Evolutionary conservation across 2,113 vertebrate genomes (phyloP).

Genomic region (Colinus virginianus): DNA sequence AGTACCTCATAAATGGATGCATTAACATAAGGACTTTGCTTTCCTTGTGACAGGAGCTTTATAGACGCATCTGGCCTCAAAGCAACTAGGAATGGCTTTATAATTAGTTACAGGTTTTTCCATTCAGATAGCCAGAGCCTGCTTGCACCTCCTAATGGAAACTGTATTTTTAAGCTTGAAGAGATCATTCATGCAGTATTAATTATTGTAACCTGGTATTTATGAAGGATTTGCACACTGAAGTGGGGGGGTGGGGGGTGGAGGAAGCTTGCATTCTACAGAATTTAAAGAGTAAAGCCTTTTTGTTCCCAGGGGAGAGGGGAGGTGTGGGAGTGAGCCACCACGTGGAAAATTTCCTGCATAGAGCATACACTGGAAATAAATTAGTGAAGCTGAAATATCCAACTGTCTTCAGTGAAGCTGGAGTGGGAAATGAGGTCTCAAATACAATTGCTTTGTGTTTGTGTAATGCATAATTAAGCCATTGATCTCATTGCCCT

Average conservation of each 20-base stretch:
- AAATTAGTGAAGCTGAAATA: neutral
- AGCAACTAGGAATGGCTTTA: neutral
- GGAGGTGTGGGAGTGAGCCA: neutral
- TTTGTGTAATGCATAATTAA: neutral
- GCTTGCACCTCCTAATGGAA: neutral
- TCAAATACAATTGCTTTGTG: fast-evolving
- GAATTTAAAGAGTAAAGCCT: neutral
- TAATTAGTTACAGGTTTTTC: neutral
- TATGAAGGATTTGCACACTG: neutral
- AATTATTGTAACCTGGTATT: neutral
- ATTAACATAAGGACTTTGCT: neutral
- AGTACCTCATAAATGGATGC: neutral
- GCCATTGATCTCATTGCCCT: neutral
- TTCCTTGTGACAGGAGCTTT: neutral
- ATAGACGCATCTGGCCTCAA: neutral
- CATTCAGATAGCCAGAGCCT: neutral
- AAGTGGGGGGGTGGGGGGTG: too few species aligned
- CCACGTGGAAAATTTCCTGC: neutral
- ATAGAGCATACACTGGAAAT: neutral
- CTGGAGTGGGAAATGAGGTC: neutral
- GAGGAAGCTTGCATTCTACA: neutral
- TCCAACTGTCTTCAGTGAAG: neutral
- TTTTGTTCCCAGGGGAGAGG: neutral
- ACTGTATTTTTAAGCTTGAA: neutral
- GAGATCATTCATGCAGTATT: neutral